These are phyloP conservation scores for Epinephelus cyanopodus DNA, from an alignment of 2,113 vertebrate genomes.

Conservation along the genomic window DNA sequence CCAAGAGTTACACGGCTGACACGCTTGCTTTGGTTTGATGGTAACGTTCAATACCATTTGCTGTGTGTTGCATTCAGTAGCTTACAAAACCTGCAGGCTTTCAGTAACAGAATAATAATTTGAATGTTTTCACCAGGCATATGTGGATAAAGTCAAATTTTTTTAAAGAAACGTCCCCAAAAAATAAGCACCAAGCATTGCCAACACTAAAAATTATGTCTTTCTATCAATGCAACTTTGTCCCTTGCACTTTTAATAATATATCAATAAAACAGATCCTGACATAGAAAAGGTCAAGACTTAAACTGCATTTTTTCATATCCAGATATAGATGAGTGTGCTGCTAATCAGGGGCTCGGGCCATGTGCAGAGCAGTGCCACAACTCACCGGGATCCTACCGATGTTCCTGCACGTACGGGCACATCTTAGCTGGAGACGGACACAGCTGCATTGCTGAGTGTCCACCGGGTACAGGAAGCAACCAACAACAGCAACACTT, in stretches of 20 bases:
- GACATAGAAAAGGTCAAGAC: neutral
- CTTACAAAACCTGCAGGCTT: too few relatives aligned
- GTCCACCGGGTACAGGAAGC: conserved; percentile 70
- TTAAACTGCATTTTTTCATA: neutral
- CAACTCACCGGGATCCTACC: conserved; percentile 73
- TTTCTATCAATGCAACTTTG: neutral
- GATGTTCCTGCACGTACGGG: conserved; percentile 65
- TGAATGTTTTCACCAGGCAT: too few relatives aligned
- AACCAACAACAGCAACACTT: neutral
- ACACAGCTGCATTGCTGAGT: conserved; percentile 66
- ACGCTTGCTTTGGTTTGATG: too few relatives aligned
- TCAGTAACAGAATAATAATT: too few relatives aligned
- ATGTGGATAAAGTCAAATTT: too few relatives aligned
- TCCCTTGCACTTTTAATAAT: neutral
- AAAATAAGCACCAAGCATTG: neutral
- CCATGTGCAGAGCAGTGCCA: conserved; percentile 59
- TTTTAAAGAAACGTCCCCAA: neutral
- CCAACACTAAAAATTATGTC: neutral
- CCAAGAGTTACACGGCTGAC: too few relatives aligned
- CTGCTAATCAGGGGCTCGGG: conserved; percentile 48
- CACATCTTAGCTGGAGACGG: conserved; percentile 63
- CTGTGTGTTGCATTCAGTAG: too few relatives aligned
- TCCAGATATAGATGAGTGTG: conserved; percentile 73
- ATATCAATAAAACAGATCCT: neutral
- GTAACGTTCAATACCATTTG: too few relatives aligned